These are phyloP conservation scores for Eupithecia vulgata DNA, from an alignment of 2,888 invertebrate species.

Conservation along the genomic window DNA sequence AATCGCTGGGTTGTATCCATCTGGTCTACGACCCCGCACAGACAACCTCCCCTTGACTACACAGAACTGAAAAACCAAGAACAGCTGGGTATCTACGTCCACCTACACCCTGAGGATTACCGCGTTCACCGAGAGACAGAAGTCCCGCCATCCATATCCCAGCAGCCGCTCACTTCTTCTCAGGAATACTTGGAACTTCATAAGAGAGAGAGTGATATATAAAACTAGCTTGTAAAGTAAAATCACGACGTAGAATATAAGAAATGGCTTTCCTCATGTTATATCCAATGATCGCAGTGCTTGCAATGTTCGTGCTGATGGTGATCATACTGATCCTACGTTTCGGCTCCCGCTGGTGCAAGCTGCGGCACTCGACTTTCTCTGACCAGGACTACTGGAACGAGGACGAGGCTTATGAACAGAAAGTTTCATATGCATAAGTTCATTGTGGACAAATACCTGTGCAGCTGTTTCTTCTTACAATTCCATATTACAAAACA, in stretches of 20 bases:
- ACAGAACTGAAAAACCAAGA: conserved; percentile 87
- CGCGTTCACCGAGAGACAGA: conserved; percentile 58
- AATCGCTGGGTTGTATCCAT: conserved; percentile 93
- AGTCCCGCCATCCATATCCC: conserved; percentile 66
- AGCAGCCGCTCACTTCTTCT: conserved; percentile 73
- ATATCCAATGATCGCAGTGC: conserved; percentile 90
- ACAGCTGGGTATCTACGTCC: conserved; percentile 63
- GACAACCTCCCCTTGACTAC: conserved; percentile 91
- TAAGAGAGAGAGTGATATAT: conserved; percentile 92
- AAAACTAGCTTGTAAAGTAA: conserved; percentile 60
- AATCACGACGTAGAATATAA: conserved; percentile 52
- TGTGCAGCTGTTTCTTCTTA: neutral
- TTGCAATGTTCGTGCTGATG: conserved; percentile 89
- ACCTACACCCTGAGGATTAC: conserved; percentile 62
- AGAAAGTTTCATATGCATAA: conserved; percentile 85
- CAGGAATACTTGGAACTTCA: conserved; percentile 86
- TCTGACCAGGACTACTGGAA: conserved; percentile 86
- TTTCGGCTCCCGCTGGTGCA: conserved; percentile 89
- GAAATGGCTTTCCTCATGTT: conserved; percentile 89
- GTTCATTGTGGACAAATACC: neutral
- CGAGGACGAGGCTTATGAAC: conserved; percentile 86
- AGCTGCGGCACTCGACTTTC: conserved; percentile 87
- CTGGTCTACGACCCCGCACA: conserved; percentile 93
- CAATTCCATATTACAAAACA: neutral
- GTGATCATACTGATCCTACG: conserved; percentile 90